Evolutionary conservation across 2,113 vertebrate genomes (phyloP).

Genomic region (Mohoua ochrocephala): DNA sequence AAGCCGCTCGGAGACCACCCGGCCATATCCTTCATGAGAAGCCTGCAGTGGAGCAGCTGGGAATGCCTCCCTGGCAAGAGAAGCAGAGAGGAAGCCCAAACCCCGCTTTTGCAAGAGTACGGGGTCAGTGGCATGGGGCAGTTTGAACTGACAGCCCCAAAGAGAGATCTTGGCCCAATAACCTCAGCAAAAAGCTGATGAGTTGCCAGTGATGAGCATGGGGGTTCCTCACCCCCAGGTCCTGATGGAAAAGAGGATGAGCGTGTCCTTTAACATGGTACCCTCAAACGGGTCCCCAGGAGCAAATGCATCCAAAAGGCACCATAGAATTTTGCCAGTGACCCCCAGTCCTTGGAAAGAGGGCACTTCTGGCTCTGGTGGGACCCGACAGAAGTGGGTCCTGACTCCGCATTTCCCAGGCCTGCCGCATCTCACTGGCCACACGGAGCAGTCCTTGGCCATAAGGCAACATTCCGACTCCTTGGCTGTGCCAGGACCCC

Average conservation of each 20-base stretch:
- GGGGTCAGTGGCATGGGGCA: background rate
- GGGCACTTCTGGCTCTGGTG: background rate
- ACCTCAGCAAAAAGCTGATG: background rate
- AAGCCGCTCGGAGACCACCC: background rate
- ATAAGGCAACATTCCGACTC: background rate
- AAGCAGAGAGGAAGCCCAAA: background rate
- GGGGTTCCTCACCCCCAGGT: background rate
- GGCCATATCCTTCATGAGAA: background rate
- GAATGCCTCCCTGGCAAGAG: background rate
- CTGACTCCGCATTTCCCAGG: background rate
- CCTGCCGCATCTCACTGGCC: background rate
- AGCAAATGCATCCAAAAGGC: background rate
- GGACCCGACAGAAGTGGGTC: background rate
- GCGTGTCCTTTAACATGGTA: rapidly evolving
- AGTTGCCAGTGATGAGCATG: background rate
- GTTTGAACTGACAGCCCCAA: background rate
- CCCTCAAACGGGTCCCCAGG: background rate
- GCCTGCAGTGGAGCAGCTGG: background rate
- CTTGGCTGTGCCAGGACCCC: background rate
- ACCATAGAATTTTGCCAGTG: background rate
- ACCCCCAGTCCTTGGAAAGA: background rate
- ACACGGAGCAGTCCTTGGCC: background rate
- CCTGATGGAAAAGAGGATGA: background rate
- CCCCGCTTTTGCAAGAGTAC: background rate
- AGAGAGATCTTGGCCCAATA: background rate